Conservation (phyloP, 2,797 vertebrate genomes). For the Phrynocephalus guinanensis region DNA sequence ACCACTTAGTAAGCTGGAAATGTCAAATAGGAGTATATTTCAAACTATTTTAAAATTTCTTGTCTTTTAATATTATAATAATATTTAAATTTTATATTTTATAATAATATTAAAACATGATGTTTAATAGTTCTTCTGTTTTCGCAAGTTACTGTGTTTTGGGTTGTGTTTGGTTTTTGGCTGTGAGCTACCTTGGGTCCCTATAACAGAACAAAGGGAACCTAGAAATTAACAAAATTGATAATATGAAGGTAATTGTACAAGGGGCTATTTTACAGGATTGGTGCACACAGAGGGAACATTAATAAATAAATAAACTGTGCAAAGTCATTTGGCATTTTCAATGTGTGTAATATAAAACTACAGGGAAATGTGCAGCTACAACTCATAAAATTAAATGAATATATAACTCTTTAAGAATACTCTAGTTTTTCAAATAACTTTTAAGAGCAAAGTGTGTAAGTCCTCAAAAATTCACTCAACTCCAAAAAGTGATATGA, state of each 20-base stretch:
- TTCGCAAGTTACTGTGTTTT: too few relatives aligned
- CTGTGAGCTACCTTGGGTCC: too few relatives aligned
- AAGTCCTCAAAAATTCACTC: not conserved
- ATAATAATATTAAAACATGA: too few relatives aligned
- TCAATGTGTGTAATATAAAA: not conserved
- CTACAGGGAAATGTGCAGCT: not conserved
- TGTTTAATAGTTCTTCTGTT: too few relatives aligned
- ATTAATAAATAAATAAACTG: not conserved
- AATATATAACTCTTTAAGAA: not conserved
- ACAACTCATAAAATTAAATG: not conserved
- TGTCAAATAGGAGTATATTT: too few relatives aligned
- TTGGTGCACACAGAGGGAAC: not conserved
- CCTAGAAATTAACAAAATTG: too few relatives aligned
- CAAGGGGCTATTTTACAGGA: not conserved
- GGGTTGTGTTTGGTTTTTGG: too few relatives aligned
- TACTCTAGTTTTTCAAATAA: not conserved
- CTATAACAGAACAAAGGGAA: not conserved
- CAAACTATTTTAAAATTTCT: too few relatives aligned
- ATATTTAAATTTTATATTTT: too few relatives aligned
- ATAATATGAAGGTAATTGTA: not conserved
- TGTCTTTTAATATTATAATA: too few relatives aligned
- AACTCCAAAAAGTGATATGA: not conserved
- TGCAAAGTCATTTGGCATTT: not conserved
- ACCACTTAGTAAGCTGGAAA: too few relatives aligned
- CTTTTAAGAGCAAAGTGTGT: not conserved